Evolutionary conservation across 2,888 invertebrate species (phyloP), one percentile per base, ranked within the genome.

Genomic region (Drosophila neonasuta): DNA sequence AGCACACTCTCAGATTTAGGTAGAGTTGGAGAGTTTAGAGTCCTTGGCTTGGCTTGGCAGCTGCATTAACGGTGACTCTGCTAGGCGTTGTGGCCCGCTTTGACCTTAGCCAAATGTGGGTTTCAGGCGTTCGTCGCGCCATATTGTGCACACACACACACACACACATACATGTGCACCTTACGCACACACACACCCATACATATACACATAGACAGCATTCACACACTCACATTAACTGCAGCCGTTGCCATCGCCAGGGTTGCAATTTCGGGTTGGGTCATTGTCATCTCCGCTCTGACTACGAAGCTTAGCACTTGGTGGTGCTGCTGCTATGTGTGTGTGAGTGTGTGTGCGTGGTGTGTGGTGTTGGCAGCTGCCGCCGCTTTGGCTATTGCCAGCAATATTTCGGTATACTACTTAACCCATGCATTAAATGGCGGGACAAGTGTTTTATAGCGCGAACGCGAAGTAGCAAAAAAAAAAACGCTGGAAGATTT

Each of bases 401-500:
- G 76, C 79, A 77, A 79, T 75, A 88, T 87, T 87, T 87, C 75
- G 79, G 88, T 87, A 87, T 88, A 88, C 87, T 87, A 75, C 77
- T 82, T 80, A 82, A 82, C 86, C 86, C 80, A 88, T 77, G 85
- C 85, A 84, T 77, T 87, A 80, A 86, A 86, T 86, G 84, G 74
- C 82, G 74, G 75, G 83, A 84, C 86, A 87, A 86, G 86, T 87
- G 86, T 71, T 75, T 71, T 70, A 70, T 72, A 71, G 74, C 57
- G 58, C 70, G 55, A 56, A 70, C 45, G 34, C 32, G 30, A 10
- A 45, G 10, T 11, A 32, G 11, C 32, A 32, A 32, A 24, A 24
- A 20, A 11, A n/a, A n/a, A 9, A 13, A 42, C 3, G 42, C 44
- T 17, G 44, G 20, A 24, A 24, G 24, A 24, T 24, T 24, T 24